Conservation (phyloP, 2,888 invertebrate species). For the Ischnus inquisitorius region DNA sequence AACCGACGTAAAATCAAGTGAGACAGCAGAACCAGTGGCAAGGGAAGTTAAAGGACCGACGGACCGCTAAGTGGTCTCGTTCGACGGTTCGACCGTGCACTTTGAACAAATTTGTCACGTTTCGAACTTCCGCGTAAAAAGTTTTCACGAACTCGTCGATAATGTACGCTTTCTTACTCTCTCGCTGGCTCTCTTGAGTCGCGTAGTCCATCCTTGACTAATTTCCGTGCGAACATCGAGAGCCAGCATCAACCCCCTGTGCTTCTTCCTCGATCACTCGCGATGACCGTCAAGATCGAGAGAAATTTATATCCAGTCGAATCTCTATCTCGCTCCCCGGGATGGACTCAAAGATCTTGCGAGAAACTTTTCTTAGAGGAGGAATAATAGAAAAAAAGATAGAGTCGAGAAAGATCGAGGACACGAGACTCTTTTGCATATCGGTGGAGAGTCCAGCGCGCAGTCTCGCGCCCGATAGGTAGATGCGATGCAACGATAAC, state of each 20-base stretch:
- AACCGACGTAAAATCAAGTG: constrained; percentile 46
- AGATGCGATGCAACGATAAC: constrained; percentile 78
- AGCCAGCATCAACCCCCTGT: not conserved
- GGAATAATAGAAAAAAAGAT: constrained; percentile 20
- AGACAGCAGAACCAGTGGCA: constrained; percentile 13
- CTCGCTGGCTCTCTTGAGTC: constrained; percentile 44
- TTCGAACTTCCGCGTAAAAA: constrained; percentile 69
- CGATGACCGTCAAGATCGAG: not conserved
- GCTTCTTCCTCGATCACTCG: not conserved
- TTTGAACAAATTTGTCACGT: constrained; percentile 72
- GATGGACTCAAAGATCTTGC: not conserved
- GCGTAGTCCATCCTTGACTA: constrained; percentile 69
- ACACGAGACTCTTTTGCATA: constrained; percentile 39
- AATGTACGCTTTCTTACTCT: constrained; percentile 22
- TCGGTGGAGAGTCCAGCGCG: constrained; percentile 18
- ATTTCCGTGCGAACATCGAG: constrained; percentile 70
- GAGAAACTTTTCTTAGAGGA: not conserved
- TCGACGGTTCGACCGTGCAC: constrained; percentile 47
- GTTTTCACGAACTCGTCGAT: constrained; percentile 14
- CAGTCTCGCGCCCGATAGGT: constrained; percentile 72
- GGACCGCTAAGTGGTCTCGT: constrained; percentile 57
- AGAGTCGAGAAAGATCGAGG: constrained; percentile 27
- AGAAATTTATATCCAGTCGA: constrained; percentile 1
- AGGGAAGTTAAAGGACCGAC: constrained; percentile 12
- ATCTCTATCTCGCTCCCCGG: not conserved